Conservation (phyloP, 2,113 vertebrate genomes). For the Miniopterus natalensis region DNA sequence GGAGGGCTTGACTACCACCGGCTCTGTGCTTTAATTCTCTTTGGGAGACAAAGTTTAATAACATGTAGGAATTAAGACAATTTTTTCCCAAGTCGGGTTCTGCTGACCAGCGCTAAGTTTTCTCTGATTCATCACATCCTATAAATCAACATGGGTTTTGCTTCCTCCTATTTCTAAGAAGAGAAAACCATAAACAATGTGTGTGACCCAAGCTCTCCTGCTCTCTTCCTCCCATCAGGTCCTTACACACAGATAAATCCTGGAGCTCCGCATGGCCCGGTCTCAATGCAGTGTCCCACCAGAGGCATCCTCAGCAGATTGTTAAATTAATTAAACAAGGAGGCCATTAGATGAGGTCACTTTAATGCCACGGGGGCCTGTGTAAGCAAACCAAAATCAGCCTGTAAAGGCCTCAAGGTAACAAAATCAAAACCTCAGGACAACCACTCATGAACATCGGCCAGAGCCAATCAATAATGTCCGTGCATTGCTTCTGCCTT, state of each 20-base stretch:
- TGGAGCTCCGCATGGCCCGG: background rate
- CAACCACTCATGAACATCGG: background rate
- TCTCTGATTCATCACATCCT: constrained; percentile 61
- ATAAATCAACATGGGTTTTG: background rate
- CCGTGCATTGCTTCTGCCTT: background rate
- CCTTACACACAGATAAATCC: background rate
- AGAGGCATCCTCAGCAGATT: background rate
- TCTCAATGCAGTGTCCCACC: background rate
- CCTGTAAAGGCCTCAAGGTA: background rate
- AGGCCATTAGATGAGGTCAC: background rate
- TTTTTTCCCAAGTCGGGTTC: constrained; percentile 55
- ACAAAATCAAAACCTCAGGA: background rate
- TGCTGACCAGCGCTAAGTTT: constrained; percentile 65
- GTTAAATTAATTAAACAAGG: background rate
- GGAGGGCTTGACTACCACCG: background rate
- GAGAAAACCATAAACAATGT: background rate
- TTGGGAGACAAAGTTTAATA: constrained; percentile 67
- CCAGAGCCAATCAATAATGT: background rate
- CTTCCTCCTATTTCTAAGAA: background rate
- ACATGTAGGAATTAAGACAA: constrained; percentile 66
- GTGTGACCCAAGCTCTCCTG: background rate
- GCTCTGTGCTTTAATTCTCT: constrained; percentile 38
- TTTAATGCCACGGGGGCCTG: background rate
- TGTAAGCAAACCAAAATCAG: background rate
- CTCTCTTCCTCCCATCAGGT: background rate